Conservation (phyloP, 1,140 invertebrate species). For the Drosophila orena region DNA sequence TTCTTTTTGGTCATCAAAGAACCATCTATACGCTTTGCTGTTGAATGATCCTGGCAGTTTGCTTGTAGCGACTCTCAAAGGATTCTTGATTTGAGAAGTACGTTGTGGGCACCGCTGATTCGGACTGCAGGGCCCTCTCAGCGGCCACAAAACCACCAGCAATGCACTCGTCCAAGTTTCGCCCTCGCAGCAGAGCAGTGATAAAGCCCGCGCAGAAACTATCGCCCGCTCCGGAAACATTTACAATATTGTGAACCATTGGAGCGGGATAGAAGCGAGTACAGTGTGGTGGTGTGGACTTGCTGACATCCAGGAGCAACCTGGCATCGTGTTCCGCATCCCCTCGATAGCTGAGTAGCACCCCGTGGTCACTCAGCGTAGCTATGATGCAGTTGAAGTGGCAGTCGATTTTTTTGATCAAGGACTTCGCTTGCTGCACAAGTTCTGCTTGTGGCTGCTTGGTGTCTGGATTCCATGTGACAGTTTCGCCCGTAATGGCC, state of each 20-base stretch:
- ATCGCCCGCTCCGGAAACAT: constrained; percentile 89
- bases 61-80: constrained; percentile 44
- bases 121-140: constrained; percentile 85
- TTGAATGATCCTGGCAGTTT: constrained; percentile 38
- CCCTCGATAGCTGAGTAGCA: constrained; percentile 84
- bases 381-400: constrained; percentile 86
- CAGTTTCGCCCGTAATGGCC: constrained; percentile 39
- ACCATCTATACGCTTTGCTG: constrained; percentile 41
- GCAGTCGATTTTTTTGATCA: constrained; percentile 65
- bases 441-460: constrained; percentile 34
- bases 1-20: not conserved
- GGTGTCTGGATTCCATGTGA: constrained; percentile 11
- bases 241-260: constrained; percentile 85
- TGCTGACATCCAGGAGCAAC: constrained; percentile 29
- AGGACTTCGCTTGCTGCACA: constrained; percentile 34
- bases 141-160: constrained; percentile 86
- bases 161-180: constrained; percentile 85
- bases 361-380: constrained; percentile 86
- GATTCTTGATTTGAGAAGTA: constrained; percentile 52
- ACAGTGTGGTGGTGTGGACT: constrained; percentile 13
- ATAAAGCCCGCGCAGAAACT: constrained; percentile 88
- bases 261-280: constrained; percentile 85
- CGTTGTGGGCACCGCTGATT: constrained; percentile 85
- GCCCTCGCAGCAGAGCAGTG: constrained; percentile 85
- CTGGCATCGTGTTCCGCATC: constrained; percentile 59